Percentiles rank a stretch among this genome's conserved stretches.
Evolutionary conservation across 1,140 invertebrate species (phyloP).

Genomic region (Penaeus japonicus): DNA sequence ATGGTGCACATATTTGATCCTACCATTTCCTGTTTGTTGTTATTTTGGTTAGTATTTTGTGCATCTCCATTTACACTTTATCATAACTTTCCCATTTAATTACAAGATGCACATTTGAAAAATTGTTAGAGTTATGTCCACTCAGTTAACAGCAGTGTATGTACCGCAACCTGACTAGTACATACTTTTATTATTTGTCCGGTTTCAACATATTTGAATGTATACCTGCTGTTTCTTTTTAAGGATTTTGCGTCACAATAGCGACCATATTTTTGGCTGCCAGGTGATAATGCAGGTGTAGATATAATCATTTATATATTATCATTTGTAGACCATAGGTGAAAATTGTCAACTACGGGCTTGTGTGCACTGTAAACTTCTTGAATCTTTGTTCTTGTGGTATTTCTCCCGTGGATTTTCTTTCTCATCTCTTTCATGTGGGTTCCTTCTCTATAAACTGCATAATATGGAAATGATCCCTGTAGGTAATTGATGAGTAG

Average conservation of each 20-base stretch:
- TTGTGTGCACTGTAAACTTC: conserved; percentile 38
- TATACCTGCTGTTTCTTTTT: conserved; percentile 9
- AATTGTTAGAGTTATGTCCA: neutral
- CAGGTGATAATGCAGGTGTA: conserved; percentile 10
- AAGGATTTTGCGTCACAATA: neutral
- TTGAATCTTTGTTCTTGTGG: conserved; percentile 34
- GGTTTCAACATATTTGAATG: conserved; percentile 18
- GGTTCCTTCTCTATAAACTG: conserved; percentile 38
- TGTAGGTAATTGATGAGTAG: conserved; percentile 42
- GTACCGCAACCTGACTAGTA: neutral
- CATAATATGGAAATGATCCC: conserved; percentile 29
- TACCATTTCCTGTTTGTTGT: no score
- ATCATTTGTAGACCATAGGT: neutral
- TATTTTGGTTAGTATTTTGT: no score
- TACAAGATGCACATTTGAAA: no score
- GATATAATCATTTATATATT: neutral
- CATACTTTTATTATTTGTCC: conserved; percentile 41
- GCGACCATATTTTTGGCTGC: neutral
- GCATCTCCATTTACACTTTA: no score
- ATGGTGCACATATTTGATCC: no score
- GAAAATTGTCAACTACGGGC: conserved; percentile 1
- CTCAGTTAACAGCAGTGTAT: no score
- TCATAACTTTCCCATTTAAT: no score
- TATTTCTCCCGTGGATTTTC: conserved; percentile 20
- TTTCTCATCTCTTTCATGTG: conserved; percentile 34